A percentile compares a stretch with the other conserved stretches of the same genome.
Conservation (phyloP, 2,113 vertebrate genomes). For the Caretta caretta region DNA sequence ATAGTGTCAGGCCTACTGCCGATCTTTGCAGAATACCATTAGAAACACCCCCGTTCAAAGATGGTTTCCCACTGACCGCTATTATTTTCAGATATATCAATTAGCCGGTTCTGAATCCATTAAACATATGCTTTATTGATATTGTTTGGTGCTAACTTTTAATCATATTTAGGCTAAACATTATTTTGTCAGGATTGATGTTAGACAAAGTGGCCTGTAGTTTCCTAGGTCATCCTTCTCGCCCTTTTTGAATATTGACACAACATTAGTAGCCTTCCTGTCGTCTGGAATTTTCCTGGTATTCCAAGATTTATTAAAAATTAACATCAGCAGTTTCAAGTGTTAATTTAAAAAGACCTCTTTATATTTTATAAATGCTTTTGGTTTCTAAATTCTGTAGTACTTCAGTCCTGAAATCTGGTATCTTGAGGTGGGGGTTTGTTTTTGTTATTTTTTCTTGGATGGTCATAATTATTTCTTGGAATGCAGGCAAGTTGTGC, state of each 20-base stretch:
- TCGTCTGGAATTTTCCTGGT: background rate
- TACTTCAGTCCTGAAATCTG: background rate
- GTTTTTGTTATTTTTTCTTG: rapidly evolving
- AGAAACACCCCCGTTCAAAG: background rate
- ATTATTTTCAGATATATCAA: background rate
- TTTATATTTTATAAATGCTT: background rate
- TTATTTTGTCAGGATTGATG: background rate
- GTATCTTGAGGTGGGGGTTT: background rate
- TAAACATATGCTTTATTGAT: background rate
- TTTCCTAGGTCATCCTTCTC: too few relatives aligned
- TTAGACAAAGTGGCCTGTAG: background rate
- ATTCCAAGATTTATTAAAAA: background rate
- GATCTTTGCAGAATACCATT: background rate
- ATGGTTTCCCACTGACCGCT: background rate
- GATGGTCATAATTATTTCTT: background rate
- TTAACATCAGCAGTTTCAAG: background rate
- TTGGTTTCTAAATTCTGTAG: background rate
- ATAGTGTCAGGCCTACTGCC: background rate
- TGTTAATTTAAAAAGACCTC: background rate
- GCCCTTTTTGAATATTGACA: background rate
- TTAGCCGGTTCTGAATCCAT: background rate
- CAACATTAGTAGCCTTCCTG: background rate
- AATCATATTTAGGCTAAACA: background rate
- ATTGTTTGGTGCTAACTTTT: background rate
- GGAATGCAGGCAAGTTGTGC: background rate